Base-by-base conservation (phyloP, 2,888 invertebrate species). In the Acronicta aceris region DNA sequence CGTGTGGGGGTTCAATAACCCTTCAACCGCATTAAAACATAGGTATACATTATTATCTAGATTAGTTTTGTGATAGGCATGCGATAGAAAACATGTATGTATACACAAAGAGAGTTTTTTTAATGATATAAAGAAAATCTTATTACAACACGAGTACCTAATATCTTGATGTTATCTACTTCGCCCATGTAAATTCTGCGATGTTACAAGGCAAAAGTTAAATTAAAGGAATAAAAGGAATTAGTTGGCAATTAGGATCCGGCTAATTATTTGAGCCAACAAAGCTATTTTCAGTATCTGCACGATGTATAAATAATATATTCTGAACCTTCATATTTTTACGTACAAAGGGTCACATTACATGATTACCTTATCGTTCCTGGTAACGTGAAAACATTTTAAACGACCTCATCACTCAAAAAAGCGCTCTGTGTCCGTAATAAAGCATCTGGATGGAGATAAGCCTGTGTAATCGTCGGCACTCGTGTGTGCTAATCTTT, bases 401-500 rank as follows among this genome's bases (percentile, higher is more conserved):
- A 53, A 57, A 65, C 57, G 27, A 48, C 49, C 42, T 59, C 50
- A 21, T 61, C 62, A 53, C 46, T 65, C 64, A 61, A 49, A 71
- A 72, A 72, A 48, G 38, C 9, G 41, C 41, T 21, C 48, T n/a
- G 41, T 5, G 49, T 68, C 69, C 74, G 66, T 78, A 76, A 81
- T 76, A 79, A 75, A 81, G 62, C 71, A 75, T 71, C 65, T 79
- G 79, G 75, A 73, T 74, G 41, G 65, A 79, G 78, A 79, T 81
- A 81, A 81, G 74, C 74, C 71, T 25, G 59, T 61, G 59, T 79
- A 74, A 79, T 70, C 76, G 75, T 59, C 65, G 68, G 64, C 74
- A 68, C 62, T 74, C 73, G 57, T 60, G 66, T 77, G 36, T 12
- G 45, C 43, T 45, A 25, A 48, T 48, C 33, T 17, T 17, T 36